phyloP scores from a whole-genome alignment of 2,888 invertebrate genomes.

The Agonopterix alstromeriana region DNA sequence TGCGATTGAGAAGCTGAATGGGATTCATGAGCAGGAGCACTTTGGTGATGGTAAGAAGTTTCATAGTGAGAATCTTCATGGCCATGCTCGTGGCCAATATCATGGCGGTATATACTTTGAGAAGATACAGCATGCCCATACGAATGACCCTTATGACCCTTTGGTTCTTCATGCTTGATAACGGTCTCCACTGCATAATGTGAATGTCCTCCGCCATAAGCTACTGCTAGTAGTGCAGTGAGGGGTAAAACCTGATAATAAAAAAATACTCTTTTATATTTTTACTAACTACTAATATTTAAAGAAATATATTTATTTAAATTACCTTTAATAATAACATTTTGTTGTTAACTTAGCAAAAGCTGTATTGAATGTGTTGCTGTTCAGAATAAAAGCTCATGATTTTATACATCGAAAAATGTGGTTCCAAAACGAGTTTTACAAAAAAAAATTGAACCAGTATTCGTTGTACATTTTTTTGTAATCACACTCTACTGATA shows the following conservation, averaged over 20 bases:
- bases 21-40: background rate
- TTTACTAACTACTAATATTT: background rate
- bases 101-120: slow-evolving; percentile 33
- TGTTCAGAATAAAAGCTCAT: slow-evolving; percentile 19
- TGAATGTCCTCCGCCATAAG: slow-evolving; percentile 32
- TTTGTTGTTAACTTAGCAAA: slow-evolving; percentile 27
- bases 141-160: slow-evolving; percentile 12
- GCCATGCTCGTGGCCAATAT: background rate
- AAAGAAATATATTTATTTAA: background rate
- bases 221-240: slow-evolving; percentile 21
- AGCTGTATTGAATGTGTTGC: slow-evolving; percentile 31
- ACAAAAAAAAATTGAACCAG: background rate
- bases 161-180: slow-evolving; percentile 36
- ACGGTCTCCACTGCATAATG: slow-evolving; percentile 32
- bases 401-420: slow-evolving; percentile 44
- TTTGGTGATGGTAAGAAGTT: background rate
- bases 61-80: background rate
- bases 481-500: slow-evolving; percentile 21
- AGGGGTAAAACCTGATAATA: slow-evolving; percentile 26
- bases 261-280: slow-evolving; percentile 4
- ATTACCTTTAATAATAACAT: slow-evolving; percentile 29
- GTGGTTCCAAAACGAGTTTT: slow-evolving; percentile 27
- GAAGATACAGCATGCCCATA: slow-evolving; percentile 34
- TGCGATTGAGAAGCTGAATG: background rate
- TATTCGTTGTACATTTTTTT: slow-evolving; percentile 13